These are phyloP conservation scores for Caenorhabditis sp. DNA, from an alignment of 2,888 invertebrate species.

Conservation along the genomic window DNA sequence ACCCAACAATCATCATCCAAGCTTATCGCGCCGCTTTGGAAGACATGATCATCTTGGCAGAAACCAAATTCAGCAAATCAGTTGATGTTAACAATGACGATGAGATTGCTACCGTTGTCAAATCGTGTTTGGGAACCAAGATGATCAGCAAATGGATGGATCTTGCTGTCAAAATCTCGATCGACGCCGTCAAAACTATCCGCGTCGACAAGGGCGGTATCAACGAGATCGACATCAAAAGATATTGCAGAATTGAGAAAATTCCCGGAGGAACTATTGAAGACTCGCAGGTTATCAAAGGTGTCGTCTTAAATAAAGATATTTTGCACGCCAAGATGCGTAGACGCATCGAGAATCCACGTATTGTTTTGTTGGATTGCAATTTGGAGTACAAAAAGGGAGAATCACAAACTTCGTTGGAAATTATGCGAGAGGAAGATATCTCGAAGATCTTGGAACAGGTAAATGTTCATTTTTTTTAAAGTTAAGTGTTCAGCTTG, in stretches of 20 bases:
- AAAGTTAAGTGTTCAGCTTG: too few relatives aligned
- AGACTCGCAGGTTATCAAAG: constrained; percentile 88
- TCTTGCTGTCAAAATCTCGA: constrained; percentile 90
- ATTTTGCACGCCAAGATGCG: constrained; percentile 97
- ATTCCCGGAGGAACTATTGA: constrained; percentile 95
- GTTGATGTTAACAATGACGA: constrained; percentile 53
- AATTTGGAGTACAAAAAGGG: constrained; percentile 98
- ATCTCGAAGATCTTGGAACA: constrained; percentile 92
- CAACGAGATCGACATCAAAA: constrained; percentile 94
- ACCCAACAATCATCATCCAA: constrained; percentile 94
- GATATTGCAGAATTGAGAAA: constrained; percentile 72
- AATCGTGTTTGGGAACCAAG: constrained; percentile 95
- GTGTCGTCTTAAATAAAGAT: constrained; percentile 98
- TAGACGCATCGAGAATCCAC: constrained; percentile 90
- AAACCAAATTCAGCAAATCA: constrained; percentile 78
- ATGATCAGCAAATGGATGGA: constrained; percentile 95
- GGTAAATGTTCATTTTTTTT: constrained; percentile 8
- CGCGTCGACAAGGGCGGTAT: constrained; percentile 79
- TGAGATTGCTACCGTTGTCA: constrained; percentile 82
- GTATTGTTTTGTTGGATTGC: constrained; percentile 93
- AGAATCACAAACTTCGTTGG: constrained; percentile 75
- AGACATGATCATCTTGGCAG: constrained; percentile 77
- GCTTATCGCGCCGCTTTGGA: constrained; percentile 94
- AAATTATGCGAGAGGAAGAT: constrained; percentile 91
- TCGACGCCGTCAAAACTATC: constrained; percentile 93